Conservation (phyloP, 2,888 invertebrate species). For the Troilus luridus region DNA sequence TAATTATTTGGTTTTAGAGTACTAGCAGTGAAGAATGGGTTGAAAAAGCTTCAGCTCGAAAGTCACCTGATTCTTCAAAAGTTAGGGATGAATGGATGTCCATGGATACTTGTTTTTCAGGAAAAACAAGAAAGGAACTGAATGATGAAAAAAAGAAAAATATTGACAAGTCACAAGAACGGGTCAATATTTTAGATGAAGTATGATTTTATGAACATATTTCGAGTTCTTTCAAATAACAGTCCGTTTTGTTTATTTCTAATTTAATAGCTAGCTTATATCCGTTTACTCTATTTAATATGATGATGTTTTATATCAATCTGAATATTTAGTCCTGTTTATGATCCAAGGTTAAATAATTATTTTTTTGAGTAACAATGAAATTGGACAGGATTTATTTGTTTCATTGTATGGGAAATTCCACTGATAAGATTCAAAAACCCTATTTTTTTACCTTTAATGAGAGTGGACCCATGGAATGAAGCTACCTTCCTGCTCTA, state of each 20-base stretch:
- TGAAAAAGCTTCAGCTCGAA: conserved; percentile 70
- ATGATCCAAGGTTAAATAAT: no score
- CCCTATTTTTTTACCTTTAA: no score
- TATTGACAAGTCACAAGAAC: background rate
- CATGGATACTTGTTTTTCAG: conserved; percentile 73
- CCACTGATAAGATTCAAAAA: no score
- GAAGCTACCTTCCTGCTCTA: no score
- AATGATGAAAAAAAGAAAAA: conserved; percentile 70
- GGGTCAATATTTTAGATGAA: background rate
- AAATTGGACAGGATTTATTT: no score
- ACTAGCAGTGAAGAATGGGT: conserved; percentile 72
- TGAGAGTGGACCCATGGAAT: no score
- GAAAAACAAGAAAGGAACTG: conserved; percentile 69
- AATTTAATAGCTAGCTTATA: no score
- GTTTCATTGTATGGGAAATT: no score
- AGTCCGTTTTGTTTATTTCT: background rate
- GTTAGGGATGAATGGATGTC: conserved; percentile 87
- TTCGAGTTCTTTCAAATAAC: background rate
- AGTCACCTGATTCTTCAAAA: conserved; percentile 63
- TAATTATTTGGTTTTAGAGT: background rate
- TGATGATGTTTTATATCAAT: no score
- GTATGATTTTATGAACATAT: background rate
- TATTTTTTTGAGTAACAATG: no score
- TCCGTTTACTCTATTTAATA: no score
- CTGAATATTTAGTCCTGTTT: no score